Evolutionary conservation across 2,888 invertebrate species (phyloP).

Genomic region (Sminthurides aquaticus): DNA sequence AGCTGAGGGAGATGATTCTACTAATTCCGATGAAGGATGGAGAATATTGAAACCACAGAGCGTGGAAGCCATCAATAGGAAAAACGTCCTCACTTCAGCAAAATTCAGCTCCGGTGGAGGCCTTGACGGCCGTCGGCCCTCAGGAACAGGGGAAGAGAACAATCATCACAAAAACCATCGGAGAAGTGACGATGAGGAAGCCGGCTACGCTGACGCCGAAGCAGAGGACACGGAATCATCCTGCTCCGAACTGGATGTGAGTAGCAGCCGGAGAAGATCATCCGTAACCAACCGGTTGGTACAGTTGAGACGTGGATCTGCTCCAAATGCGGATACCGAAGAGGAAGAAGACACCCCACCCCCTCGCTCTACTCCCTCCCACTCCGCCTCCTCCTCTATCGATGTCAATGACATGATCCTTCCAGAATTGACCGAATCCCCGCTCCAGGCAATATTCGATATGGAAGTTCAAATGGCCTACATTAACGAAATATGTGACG

Average conservation of each 20-base stretch:
- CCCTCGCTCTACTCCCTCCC: slow-evolving; percentile 21
- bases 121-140: slow-evolving; percentile 47
- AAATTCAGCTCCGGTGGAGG: slow-evolving; percentile 70
- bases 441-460: slow-evolving; percentile 42
- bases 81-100: slow-evolving; percentile 78
- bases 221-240: slow-evolving; percentile 42
- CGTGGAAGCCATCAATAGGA: slow-evolving; percentile 74
- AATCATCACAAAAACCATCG: slow-evolving; percentile 45
- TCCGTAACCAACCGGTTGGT: slow-evolving; percentile 17
- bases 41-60: slow-evolving; percentile 70
- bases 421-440: slow-evolving; percentile 36
- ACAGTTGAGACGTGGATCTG: slow-evolving; percentile 4
- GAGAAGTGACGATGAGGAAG: slow-evolving; percentile 52
- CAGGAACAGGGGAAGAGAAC: too few relatives aligned
- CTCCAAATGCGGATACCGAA: slow-evolving; percentile 33
- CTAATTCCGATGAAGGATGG: slow-evolving; percentile 36
- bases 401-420: slow-evolving; percentile 34
- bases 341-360: slow-evolving; percentile 28
- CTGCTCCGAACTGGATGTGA: slow-evolving; percentile 37
- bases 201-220: slow-evolving; percentile 41
- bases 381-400: slow-evolving; percentile 31
- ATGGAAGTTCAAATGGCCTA: slow-evolving; percentile 44
- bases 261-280: slow-evolving; percentile 26
- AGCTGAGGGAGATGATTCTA: slow-evolving; percentile 28
- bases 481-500: slow-evolving; percentile 43